Conservation (phyloP, 2,888 invertebrate species). For the Ceraclea dissimilis region DNA sequence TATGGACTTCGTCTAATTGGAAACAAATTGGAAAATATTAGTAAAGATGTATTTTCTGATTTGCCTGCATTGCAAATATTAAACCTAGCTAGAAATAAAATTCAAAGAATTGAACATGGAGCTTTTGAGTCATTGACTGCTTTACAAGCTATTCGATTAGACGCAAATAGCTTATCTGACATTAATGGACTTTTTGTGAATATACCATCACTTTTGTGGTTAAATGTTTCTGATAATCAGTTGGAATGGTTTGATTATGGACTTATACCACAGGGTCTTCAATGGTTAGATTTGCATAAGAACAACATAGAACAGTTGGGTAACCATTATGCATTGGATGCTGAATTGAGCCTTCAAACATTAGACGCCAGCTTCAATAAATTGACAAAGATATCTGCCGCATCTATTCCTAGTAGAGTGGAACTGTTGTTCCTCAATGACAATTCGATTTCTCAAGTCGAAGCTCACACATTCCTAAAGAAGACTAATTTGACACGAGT, state of each 20-base stretch:
- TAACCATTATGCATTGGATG: conserved; percentile 63
- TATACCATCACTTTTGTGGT: conserved; percentile 75
- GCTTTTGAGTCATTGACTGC: conserved; percentile 73
- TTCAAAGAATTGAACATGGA: conserved; percentile 68
- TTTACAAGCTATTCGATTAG: conserved; percentile 78
- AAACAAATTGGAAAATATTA: conserved; percentile 77
- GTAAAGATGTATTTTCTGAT: conserved; percentile 70
- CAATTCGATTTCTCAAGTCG: conserved; percentile 77
- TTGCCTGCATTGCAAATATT: conserved; percentile 76
- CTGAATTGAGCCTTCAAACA: conserved; percentile 69
- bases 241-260: conserved; percentile 85
- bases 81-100: conserved; percentile 80
- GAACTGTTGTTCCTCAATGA: conserved; percentile 83
- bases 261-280: conserved; percentile 71
- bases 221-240: conserved; percentile 87
- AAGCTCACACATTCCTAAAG: conserved; percentile 82
- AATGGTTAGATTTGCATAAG: conserved; percentile 86
- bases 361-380: conserved; percentile 89
- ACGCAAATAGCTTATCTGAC: conserved; percentile 76
- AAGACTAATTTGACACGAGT: conserved; percentile 84
- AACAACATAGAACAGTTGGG: conserved; percentile 75
- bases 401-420: conserved; percentile 74
- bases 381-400: conserved; percentile 66
- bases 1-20: conserved; percentile 84
- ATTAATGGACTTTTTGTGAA: conserved; percentile 78